phyloP scores from a whole-genome alignment of 2,113 vertebrate genomes.

The Melanocharis versteri region DNA sequence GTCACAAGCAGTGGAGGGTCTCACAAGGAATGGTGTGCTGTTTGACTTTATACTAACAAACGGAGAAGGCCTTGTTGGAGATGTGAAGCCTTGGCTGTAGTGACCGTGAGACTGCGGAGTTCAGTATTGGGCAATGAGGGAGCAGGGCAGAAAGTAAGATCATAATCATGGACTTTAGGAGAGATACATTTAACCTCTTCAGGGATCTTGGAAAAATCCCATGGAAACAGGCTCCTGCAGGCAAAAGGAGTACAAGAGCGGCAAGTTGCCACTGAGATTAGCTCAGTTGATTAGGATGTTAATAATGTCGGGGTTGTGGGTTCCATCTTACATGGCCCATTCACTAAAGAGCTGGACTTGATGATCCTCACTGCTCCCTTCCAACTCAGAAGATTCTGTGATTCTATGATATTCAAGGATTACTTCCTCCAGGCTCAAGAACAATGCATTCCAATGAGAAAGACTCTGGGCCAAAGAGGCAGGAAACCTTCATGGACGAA shows the following conservation, averaged over 20 bases:
- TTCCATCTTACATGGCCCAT: not conserved
- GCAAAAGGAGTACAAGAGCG: not conserved
- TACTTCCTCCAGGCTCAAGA: not conserved
- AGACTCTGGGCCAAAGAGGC: not conserved
- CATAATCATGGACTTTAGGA: not conserved
- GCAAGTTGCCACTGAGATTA: not conserved
- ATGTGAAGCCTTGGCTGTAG: not conserved
- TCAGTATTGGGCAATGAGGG: not conserved
- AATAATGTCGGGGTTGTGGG: not conserved
- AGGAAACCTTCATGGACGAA: not conserved
- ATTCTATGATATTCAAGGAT: not conserved
- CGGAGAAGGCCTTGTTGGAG: not conserved
- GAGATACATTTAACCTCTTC: not conserved
- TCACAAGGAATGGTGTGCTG: not conserved
- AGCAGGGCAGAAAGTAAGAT: not conserved
- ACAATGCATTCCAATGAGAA: not conserved
- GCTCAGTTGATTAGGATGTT: not conserved
- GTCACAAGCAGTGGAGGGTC: not conserved
- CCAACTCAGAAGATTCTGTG: not conserved
- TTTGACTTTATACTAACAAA: not conserved
- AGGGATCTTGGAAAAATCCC: not conserved
- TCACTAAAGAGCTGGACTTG: not conserved
- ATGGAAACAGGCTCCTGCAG: not conserved
- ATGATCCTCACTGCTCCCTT: not conserved
- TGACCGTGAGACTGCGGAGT: not conserved